A percentile compares a stretch with the other conserved stretches of the same genome.
Evolutionary conservation across 2,797 vertebrate species (phyloP).

Genomic region (Aphelocoma californica): DNA sequence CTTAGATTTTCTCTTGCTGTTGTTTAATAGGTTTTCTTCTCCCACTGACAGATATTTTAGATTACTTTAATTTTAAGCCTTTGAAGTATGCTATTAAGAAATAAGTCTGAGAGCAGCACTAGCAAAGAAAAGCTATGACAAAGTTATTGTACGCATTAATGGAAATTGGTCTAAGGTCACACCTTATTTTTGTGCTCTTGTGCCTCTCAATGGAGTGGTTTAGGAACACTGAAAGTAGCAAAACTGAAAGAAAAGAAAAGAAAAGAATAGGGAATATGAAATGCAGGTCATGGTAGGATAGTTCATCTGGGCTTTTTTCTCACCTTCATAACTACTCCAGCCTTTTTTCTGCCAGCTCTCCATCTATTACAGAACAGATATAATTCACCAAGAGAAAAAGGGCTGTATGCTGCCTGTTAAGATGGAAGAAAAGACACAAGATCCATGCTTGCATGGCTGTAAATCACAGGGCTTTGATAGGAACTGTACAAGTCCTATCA

Average conservation of each 20-base stretch:
- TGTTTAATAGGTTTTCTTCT: not conserved
- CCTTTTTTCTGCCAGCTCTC: not conserved
- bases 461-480: not conserved
- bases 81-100: not conserved
- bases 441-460: not conserved
- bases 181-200: not conserved
- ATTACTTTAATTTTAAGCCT: conserved; percentile 8
- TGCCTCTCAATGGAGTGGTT: not conserved
- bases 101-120: not conserved
- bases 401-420: not conserved
- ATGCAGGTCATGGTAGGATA: not conserved
- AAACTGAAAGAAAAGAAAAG: not conserved
- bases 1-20: not conserved
- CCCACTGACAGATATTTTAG: not conserved
- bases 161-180: not conserved
- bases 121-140: not conserved
- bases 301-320: not conserved
- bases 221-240: not conserved
- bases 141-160: not conserved
- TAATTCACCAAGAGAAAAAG: not conserved
- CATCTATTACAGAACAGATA: not conserved
- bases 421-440: not conserved
- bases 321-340: not conserved
- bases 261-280: not conserved
- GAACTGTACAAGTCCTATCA: not conserved